phyloP scores from a whole-genome alignment of 1,140 invertebrate species.

The Ooceraea biroi region DNA sequence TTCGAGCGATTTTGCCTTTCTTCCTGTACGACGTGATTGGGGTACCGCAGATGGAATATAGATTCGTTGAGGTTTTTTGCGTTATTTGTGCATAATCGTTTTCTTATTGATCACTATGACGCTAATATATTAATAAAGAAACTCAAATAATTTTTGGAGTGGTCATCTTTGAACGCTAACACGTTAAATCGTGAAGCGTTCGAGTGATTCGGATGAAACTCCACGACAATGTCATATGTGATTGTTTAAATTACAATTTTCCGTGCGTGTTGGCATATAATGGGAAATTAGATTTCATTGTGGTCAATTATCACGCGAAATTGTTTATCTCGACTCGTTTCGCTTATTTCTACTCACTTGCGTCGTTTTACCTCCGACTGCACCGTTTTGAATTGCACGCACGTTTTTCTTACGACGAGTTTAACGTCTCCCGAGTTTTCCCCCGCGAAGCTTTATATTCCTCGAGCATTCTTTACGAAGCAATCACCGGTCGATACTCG shows the following conservation, averaged over 20 bases:
- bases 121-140: not conserved
- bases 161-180: not conserved
- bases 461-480: constrained; percentile 42
- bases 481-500: constrained; percentile 56
- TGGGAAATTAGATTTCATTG: too few species aligned
- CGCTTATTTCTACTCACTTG: not conserved
- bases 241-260: too few species aligned
- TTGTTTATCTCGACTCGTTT: too few species aligned
- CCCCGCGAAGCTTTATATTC: constrained; percentile 36
- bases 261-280: too few species aligned
- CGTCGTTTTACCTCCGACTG: not conserved
- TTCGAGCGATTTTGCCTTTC: not conserved
- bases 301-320: too few species aligned
- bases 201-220: too few species aligned
- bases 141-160: not conserved
- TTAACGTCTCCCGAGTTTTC: constrained; percentile 31
- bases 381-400: not conserved
- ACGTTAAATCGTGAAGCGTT: too few species aligned
- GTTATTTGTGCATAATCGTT: not conserved
- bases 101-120: not conserved
- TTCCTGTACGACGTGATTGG: too few species aligned
- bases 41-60: not conserved
- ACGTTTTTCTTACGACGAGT: constrained; percentile 36
- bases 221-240: too few species aligned
- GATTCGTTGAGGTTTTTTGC: not conserved